These are phyloP conservation scores for Centropyge bicolor DNA, from an alignment of 2,797 vertebrate species.

Conservation along the genomic window DNA sequence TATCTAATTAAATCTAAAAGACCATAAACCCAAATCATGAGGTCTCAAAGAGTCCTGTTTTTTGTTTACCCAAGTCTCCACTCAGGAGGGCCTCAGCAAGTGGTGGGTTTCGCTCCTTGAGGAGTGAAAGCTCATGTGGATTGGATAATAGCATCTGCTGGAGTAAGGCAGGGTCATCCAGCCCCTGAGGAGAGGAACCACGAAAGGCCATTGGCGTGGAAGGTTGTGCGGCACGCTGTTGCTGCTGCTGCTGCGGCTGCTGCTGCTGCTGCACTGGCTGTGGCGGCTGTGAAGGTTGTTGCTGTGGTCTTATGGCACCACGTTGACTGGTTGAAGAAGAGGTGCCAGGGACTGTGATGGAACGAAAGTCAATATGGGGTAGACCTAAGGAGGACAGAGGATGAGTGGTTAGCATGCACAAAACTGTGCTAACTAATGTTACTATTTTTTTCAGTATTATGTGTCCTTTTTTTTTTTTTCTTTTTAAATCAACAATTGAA, in stretches of 20 bases:
- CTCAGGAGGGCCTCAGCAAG: constrained; percentile 97
- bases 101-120: constrained; percentile 97
- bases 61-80: constrained; percentile 92
- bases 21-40: not conserved
- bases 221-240: constrained; percentile 61
- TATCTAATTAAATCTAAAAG: not conserved
- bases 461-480: not conserved
- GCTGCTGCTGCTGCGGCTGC: constrained; percentile 29
- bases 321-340: constrained; percentile 81
- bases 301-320: constrained; percentile 70
- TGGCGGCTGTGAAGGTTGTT: constrained; percentile 64
- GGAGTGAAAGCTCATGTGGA: constrained; percentile 96
- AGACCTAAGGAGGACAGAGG: constrained; percentile 82
- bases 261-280: constrained; percentile 11
- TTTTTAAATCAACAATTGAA: not conserved
- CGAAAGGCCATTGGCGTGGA: constrained; percentile 71
- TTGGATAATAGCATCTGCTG: constrained; percentile 97
- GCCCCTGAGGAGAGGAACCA: constrained; percentile 90
- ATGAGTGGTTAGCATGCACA: not conserved
- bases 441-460: not conserved
- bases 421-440: not conserved
- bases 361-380: constrained; percentile 97
- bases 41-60: not conserved
- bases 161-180: constrained; percentile 95
- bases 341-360: constrained; percentile 94